phyloP scores from a whole-genome alignment of 2,888 invertebrate genomes.

The Loripinus fragilis region DNA sequence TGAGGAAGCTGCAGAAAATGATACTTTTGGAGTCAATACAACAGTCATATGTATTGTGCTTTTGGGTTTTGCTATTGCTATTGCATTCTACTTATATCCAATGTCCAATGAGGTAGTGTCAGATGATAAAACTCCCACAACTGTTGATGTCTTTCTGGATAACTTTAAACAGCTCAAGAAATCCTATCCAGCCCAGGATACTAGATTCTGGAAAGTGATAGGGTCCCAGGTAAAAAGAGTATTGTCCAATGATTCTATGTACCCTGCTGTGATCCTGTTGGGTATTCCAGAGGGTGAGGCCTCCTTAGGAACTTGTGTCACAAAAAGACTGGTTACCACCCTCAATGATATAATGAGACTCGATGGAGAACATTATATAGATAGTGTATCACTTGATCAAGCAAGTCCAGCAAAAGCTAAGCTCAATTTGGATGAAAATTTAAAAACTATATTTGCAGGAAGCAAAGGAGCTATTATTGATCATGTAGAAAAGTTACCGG shows the following conservation, averaged over 20 bases:
- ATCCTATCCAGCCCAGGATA: constrained; percentile 61
- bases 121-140: neutral
- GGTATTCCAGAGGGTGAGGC: constrained; percentile 56
- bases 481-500: constrained; percentile 71
- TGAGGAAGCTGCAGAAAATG: neutral
- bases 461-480: constrained; percentile 66
- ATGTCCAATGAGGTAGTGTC: neutral
- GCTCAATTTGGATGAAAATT: constrained; percentile 65
- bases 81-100: neutral
- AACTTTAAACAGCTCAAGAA: constrained; percentile 51
- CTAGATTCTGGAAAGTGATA: constrained; percentile 68
- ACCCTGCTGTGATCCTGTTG: constrained; percentile 71
- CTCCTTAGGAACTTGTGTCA: constrained; percentile 59
- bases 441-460: constrained; percentile 55
- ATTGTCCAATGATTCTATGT: constrained; percentile 57
- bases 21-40: neutral
- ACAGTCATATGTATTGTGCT: neutral
- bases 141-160: neutral
- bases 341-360: constrained; percentile 48
- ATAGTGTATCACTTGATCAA: constrained; percentile 38
- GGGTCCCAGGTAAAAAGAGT: constrained; percentile 61
- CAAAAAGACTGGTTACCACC: constrained; percentile 55
- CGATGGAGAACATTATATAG: constrained; percentile 41
- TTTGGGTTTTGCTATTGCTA: neutral
- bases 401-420: constrained; percentile 48